Base-by-base conservation (phyloP, 2,113 vertebrate species). In the Upupa epops region DNA sequence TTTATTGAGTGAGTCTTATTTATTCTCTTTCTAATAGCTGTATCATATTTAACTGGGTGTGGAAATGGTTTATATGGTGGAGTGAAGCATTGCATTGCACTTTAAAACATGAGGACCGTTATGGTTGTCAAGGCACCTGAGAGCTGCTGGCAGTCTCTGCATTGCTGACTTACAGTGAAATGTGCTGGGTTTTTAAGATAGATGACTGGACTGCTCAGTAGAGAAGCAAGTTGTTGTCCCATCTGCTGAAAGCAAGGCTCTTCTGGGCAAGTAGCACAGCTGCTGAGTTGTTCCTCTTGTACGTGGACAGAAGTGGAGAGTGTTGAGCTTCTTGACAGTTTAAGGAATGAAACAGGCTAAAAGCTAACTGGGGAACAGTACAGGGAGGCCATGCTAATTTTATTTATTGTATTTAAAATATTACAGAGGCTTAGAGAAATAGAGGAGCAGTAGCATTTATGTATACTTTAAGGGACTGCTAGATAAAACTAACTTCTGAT, bases 1-100 rank as follows among this genome's bases (percentile, higher is more conserved):
- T 99, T 99, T 94, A 99, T 99, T 89, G 99, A 99, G 99, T 99
- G 93, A 99, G 99, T 98, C 49, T 93, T 83, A 37, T 45, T 91
- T 93, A 42, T 94, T 74, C 63, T 87, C 3, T 69, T 84, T 91
- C 45, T 85, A 70, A 60, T 52, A 60, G 40, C 40, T 64, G 16
- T 54, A 31, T 37, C 2, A 0, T 75, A 37, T 92, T 90, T 91
- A 69, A 52, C 65, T 89, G 37, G 17, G 11, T 22, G 32, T 17
- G 28, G 6, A 60, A 68, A 29, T n/a, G 46, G 65, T 70, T 85
- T 71, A 22, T 73, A 8, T 58, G 37, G 36, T 77, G 46, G 55
- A 84, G 19, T 70, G 77, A 28, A 82, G 40, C 68, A 48, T 25
- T 71, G 24, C 13, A 42, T 42, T 42, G 24, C 13, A 82, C 45